Conservation (phyloP, 2,113 vertebrate species). For the Gasterosteus aculeatus region DNA sequence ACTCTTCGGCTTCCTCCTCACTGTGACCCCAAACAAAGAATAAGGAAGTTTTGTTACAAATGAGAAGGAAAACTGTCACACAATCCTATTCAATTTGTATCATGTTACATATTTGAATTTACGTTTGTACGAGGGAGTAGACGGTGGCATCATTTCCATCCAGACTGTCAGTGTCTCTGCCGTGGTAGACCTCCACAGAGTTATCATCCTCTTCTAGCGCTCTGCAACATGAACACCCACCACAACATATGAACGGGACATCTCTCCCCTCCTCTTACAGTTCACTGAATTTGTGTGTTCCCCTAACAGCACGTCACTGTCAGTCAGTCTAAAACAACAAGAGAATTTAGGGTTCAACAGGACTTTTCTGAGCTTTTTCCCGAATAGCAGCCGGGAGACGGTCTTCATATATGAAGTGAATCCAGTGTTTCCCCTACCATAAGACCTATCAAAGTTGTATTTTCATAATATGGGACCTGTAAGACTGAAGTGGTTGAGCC, state of each 20-base stretch:
- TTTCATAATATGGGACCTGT: too few relatives aligned
- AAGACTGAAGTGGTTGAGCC: too few relatives aligned
- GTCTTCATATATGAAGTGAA: too few relatives aligned
- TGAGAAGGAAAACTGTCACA: not conserved
- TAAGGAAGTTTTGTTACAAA: not conserved
- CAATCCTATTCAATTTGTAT: not conserved
- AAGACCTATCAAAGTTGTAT: too few relatives aligned
- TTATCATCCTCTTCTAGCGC: conserved; percentile 60
- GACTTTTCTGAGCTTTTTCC: too few relatives aligned
- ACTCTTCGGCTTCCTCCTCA: conserved; percentile 70
- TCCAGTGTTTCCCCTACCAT: too few relatives aligned
- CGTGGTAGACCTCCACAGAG: not conserved
- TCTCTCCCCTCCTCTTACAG: too few relatives aligned
- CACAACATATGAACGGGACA: not conserved
- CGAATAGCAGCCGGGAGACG: too few relatives aligned
- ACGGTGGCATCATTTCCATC: conserved; percentile 47
- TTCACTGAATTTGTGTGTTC: too few relatives aligned
- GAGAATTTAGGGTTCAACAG: too few relatives aligned
- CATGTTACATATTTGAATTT: conserved; percentile 16
- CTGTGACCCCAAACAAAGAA: conserved; percentile 48
- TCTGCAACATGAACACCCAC: conserved; percentile 41
- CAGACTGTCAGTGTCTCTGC: conserved; percentile 56
- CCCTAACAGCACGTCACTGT: too few relatives aligned
- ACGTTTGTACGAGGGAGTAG: conserved; percentile 57
- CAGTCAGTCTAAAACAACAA: too few relatives aligned